These are phyloP conservation scores for Sorex araneus DNA, from an alignment of 2,113 vertebrate genomes.

Conservation along the genomic window DNA sequence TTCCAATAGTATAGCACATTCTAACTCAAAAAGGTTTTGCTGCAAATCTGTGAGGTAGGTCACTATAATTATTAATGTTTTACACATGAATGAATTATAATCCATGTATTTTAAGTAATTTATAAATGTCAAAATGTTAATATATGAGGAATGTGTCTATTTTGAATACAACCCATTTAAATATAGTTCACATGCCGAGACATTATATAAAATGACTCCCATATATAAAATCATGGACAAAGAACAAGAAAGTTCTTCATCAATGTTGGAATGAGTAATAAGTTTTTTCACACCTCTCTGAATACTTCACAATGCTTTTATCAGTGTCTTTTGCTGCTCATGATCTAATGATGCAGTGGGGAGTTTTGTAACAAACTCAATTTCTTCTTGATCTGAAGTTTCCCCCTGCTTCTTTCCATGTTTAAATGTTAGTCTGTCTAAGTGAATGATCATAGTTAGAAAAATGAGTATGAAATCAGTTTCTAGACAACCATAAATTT, in stretches of 20 bases:
- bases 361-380: background rate
- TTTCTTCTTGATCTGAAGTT: background rate
- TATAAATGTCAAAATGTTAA: background rate
- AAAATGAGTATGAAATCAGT: slow-evolving; percentile 37
- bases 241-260: background rate
- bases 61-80: background rate
- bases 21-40: background rate
- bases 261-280: background rate
- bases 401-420: background rate
- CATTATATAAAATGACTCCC: background rate
- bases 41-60: background rate
- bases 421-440: background rate
- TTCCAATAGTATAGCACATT: background rate
- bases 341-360: background rate
- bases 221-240: background rate
- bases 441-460: slow-evolving; percentile 14
- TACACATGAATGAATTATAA: background rate
- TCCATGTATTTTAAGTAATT: too few species aligned
- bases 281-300: background rate
- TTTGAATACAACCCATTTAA: background rate
- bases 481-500: slow-evolving; percentile 35
- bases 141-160: background rate
- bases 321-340: background rate
- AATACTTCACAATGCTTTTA: background rate
- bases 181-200: background rate